These are phyloP conservation scores for Misgurnus anguillicaudatus DNA, from an alignment of 2,113 vertebrate species.

Conservation along the genomic window DNA sequence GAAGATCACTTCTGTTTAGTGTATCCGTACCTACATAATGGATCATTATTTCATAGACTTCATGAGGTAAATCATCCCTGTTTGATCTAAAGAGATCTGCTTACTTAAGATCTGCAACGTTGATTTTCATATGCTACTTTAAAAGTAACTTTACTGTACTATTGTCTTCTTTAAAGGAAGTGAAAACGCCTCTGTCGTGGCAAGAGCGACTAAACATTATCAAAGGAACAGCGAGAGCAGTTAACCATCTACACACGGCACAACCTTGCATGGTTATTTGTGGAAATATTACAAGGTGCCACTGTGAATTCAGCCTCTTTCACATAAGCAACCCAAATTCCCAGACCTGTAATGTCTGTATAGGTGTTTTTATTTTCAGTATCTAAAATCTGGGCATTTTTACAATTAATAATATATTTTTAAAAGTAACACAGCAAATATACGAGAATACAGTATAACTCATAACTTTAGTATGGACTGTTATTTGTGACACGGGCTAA, in stretches of 20 bases:
- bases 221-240: constrained; percentile 62
- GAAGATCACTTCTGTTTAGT: constrained; percentile 70
- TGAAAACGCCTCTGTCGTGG: constrained; percentile 62
- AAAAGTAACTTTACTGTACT: constrained; percentile 34
- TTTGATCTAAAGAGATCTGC: not conserved
- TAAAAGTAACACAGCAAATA: too few relatives aligned
- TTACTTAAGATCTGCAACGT: not conserved
- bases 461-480: too few relatives aligned
- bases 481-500: too few relatives aligned
- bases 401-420: too few relatives aligned
- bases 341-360: too few relatives aligned
- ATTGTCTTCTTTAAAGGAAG: constrained; percentile 49
- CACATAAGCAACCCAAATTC: too few relatives aligned
- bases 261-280: constrained; percentile 65
- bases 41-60: constrained; percentile 73
- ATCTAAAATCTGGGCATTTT: too few relatives aligned
- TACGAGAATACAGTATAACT: too few relatives aligned
- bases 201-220: constrained; percentile 66
- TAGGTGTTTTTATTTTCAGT: too few relatives aligned
- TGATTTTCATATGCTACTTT: not conserved
- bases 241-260: constrained; percentile 67
- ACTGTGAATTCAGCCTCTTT: not conserved
- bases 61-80: constrained; percentile 63
- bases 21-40: constrained; percentile 72
- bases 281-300: constrained; percentile 73